Evolutionary conservation across 2,888 invertebrate species (phyloP).

Genomic region (Hyalella azteca): DNA sequence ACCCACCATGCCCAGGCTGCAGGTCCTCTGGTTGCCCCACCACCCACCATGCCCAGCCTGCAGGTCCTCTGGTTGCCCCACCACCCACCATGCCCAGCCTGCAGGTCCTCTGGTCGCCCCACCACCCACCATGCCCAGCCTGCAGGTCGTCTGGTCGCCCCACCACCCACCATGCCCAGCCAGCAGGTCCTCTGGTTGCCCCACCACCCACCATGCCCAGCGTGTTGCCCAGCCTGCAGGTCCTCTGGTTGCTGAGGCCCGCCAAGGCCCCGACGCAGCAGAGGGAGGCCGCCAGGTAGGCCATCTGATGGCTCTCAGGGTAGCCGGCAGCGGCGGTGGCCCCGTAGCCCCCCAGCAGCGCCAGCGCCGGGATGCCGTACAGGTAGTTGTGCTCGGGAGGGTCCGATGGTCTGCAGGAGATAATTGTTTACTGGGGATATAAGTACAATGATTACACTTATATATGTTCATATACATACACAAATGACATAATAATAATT

Average conservation of each 20-base stretch:
- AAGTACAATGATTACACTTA: not conserved
- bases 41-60: too few relatives aligned
- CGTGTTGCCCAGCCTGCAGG: constrained; percentile 82
- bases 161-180: constrained; percentile 82
- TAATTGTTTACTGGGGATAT: not conserved
- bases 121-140: too few relatives aligned
- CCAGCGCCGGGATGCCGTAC: constrained; percentile 78
- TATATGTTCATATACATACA: too few relatives aligned
- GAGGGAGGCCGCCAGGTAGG: constrained; percentile 79
- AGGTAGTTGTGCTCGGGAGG: constrained; percentile 82
- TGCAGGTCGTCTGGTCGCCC: constrained; percentile 68
- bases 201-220: constrained; percentile 75
- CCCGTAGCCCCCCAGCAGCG: constrained; percentile 73
- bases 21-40: too few relatives aligned
- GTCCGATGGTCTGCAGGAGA: constrained; percentile 70
- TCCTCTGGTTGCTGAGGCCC: constrained; percentile 81
- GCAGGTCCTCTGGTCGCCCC: constrained; percentile 73
- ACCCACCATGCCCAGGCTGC: too few relatives aligned
- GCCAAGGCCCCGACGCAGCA: constrained; percentile 89
- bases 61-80: too few relatives aligned
- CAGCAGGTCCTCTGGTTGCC: constrained; percentile 76
- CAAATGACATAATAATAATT: too few relatives aligned
- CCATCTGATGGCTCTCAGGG: constrained; percentile 84
- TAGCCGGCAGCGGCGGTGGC: constrained; percentile 69
- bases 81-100: constrained; percentile 75